These are phyloP conservation scores for Acropternis orthonyx DNA, from an alignment of 2,797 vertebrate species.

Conservation along the genomic window DNA sequence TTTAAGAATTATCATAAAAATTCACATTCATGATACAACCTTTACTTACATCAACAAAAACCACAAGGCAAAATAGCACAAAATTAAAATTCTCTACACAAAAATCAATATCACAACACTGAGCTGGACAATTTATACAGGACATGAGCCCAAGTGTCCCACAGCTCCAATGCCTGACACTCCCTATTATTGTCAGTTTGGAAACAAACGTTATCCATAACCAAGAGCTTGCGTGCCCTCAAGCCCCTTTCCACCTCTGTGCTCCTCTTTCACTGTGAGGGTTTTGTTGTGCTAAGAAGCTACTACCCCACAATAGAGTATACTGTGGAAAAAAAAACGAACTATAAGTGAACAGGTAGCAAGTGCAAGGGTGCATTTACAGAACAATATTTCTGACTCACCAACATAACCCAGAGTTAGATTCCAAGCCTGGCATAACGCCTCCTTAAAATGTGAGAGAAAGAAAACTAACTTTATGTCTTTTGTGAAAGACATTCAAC, in stretches of 20 bases:
- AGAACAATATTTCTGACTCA: background rate
- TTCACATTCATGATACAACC: no score
- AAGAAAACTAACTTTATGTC: background rate
- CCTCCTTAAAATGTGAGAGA: background rate
- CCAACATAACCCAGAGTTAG: background rate
- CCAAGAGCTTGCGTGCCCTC: background rate
- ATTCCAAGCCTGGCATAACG: background rate
- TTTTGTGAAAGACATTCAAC: background rate
- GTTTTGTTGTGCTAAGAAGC: background rate
- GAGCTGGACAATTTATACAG: background rate
- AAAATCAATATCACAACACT: background rate
- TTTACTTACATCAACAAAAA: background rate
- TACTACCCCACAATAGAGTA: background rate
- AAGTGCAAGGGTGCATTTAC: background rate
- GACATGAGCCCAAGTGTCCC: background rate
- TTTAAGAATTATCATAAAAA: background rate
- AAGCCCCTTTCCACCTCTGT: background rate
- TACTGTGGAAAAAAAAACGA: background rate
- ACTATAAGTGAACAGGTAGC: background rate
- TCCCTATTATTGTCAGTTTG: background rate
- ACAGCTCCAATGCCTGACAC: rapidly evolving
- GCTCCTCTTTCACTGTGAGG: background rate
- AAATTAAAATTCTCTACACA: rapidly evolving
- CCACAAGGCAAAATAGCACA: rapidly evolving
- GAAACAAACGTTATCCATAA: background rate